Conservation (phyloP, 2,113 vertebrate genomes). For the Sphaerodactylus townsendi region DNA sequence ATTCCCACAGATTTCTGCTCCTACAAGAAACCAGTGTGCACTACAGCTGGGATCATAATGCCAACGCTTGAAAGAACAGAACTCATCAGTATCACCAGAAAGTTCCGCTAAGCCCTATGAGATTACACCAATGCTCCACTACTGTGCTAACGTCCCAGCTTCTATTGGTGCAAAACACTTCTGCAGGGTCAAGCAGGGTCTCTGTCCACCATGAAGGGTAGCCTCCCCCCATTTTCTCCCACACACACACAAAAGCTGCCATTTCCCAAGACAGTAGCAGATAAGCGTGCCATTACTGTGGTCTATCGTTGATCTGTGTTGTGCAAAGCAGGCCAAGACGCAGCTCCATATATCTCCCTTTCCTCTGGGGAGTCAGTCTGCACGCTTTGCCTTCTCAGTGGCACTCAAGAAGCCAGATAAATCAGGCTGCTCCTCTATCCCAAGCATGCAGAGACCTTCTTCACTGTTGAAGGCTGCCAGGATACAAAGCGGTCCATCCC, state of each 20-base stretch:
- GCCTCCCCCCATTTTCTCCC: neutral
- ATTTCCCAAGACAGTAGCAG: neutral
- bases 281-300: neutral
- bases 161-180: too few relatives aligned
- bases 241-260: neutral
- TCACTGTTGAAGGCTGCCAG: neutral
- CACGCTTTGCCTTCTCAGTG: neutral
- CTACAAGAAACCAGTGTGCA: neutral
- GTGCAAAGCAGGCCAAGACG: neutral
- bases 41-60: neutral
- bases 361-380: neutral
- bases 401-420: neutral
- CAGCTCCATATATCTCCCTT: neutral
- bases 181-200: too few relatives aligned
- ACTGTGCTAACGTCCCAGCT: too few relatives aligned
- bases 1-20: too few relatives aligned
- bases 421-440: neutral
- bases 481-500: too few relatives aligned
- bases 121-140: too few relatives aligned
- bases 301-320: neutral
- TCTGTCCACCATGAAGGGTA: too few relatives aligned
- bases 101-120: too few relatives aligned
- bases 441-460: neutral
- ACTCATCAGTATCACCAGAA: too few relatives aligned
- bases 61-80: too few relatives aligned